Evolutionary conservation across 2,797 vertebrate species (phyloP).

Genomic region (Otolemur crassicaudatus): DNA sequence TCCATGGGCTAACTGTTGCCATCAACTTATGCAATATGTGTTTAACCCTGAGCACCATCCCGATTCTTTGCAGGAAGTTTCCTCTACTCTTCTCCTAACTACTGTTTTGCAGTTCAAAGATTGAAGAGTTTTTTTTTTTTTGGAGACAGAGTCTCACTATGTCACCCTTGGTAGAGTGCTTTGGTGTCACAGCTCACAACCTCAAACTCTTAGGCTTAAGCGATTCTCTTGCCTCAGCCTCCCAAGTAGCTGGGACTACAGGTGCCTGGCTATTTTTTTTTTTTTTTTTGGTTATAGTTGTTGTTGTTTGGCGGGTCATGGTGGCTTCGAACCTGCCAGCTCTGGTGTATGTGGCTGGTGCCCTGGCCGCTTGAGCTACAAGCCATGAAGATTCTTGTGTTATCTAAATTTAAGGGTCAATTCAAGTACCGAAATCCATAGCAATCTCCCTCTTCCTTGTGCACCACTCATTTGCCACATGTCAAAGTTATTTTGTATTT

Average conservation of each 20-base stretch:
- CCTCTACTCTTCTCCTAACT: neutral
- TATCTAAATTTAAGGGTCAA: neutral
- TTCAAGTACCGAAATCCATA: conserved; percentile 37
- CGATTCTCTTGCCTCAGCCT: no score
- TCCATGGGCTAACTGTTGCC: neutral
- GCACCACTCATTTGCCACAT: neutral
- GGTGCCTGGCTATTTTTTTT: no score
- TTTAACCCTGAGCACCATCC: neutral
- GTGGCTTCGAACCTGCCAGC: no score
- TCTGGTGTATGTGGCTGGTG: neutral
- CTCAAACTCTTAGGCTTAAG: no score
- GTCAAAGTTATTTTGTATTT: neutral
- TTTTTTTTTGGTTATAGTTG: no score
- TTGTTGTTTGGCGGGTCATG: no score
- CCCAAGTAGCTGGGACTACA: no score
- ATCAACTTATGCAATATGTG: neutral
- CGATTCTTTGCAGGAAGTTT: neutral
- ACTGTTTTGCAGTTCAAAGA: neutral
- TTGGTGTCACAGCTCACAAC: no score
- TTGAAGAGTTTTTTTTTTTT: neutral
- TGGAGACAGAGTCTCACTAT: no score
- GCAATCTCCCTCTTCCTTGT: neutral
- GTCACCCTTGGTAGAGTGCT: no score
- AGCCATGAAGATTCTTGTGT: no score
- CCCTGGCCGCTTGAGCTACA: no score